Percentiles rank a stretch among this genome's conserved stretches.
phyloP scores from a whole-genome alignment of 2,797 vertebrate genomes.

The Lepus townsendii region DNA sequence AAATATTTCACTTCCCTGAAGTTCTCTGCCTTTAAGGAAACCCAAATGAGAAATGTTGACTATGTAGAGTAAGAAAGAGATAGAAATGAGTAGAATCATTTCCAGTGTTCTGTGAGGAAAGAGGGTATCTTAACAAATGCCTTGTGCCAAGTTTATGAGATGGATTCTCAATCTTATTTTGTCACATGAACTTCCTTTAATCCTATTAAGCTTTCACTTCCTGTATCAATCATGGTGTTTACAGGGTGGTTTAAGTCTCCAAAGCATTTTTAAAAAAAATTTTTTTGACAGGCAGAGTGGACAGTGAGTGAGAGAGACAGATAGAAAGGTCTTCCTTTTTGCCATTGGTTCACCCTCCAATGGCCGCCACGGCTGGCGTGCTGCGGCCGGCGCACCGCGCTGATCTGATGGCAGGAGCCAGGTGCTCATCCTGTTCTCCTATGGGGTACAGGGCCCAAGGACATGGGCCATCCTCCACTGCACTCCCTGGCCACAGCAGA shows the following conservation, averaged over 20 bases:
- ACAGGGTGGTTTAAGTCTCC: conserved; percentile 3
- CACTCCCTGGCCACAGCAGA: too few species aligned
- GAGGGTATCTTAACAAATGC: background rate
- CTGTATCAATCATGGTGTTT: background rate
- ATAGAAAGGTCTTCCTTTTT: too few species aligned
- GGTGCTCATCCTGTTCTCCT: too few species aligned
- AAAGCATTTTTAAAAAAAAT: background rate
- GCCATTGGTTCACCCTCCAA: too few species aligned
- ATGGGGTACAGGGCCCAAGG: too few species aligned
- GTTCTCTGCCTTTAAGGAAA: conserved; percentile 3
- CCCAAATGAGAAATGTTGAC: background rate
- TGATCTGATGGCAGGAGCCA: too few species aligned
- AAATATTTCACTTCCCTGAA: background rate
- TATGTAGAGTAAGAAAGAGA: background rate
- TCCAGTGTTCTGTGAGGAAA: background rate
- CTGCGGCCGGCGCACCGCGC: too few species aligned
- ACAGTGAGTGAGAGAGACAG: too few species aligned
- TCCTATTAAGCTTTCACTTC: background rate
- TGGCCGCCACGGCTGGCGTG: too few species aligned
- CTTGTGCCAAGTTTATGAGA: background rate
- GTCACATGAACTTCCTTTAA: background rate
- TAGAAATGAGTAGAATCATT: background rate
- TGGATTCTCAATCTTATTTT: conserved; percentile 16
- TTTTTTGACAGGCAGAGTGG: too few species aligned
- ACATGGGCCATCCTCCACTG: too few species aligned